phyloP scores from a whole-genome alignment of 2,888 invertebrate genomes.

The Platycnemis pennipes region DNA sequence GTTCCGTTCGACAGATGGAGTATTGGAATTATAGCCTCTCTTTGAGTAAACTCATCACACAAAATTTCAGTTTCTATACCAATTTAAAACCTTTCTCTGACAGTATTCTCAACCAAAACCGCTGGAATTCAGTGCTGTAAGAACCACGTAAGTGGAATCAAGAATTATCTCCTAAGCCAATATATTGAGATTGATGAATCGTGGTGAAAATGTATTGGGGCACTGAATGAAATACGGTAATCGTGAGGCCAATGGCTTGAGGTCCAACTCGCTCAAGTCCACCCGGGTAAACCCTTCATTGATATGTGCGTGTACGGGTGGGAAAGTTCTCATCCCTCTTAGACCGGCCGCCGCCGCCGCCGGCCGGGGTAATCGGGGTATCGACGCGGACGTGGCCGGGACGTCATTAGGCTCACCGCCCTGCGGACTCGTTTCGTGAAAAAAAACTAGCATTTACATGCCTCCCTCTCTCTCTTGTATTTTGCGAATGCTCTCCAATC shows the following conservation, averaged over 20 bases:
- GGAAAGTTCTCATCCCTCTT: background rate
- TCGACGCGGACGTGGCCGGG: conserved; percentile 16
- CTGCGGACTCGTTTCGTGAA: background rate
- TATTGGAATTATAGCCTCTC: too few relatives aligned
- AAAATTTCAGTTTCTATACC: too few relatives aligned
- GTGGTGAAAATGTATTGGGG: too few relatives aligned
- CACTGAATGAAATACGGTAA: background rate
- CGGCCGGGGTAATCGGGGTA: background rate
- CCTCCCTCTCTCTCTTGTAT: background rate
- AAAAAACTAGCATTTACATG: background rate
- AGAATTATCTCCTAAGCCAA: too few relatives aligned
- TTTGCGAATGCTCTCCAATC: background rate
- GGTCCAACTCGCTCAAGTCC: background rate
- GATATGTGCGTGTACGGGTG: background rate
- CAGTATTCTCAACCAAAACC: too few relatives aligned
- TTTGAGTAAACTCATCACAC: too few relatives aligned
- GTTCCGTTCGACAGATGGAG: too few relatives aligned
- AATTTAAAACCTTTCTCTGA: too few relatives aligned
- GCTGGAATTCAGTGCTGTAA: too few relatives aligned
- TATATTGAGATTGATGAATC: too few relatives aligned
- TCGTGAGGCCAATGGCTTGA: background rate
- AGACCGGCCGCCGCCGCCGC: background rate
- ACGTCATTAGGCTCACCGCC: background rate
- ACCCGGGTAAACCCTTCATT: background rate
- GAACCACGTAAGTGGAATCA: too few relatives aligned